phyloP scores from a whole-genome alignment of 1,140 invertebrate genomes.

The Drosophila albomicans region DNA sequence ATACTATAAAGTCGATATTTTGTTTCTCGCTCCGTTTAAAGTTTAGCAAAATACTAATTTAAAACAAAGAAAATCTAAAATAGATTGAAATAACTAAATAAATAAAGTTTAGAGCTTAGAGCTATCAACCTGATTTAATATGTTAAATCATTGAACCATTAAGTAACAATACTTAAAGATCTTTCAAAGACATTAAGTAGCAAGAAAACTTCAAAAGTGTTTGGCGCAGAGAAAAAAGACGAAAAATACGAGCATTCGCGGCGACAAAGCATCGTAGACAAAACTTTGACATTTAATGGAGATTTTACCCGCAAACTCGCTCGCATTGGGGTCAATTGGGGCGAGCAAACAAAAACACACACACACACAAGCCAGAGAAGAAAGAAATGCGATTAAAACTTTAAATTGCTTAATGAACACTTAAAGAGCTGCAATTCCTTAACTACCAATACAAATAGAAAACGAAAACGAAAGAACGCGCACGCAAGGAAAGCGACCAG shows the following conservation, averaged over 20 bases:
- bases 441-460: slow-evolving; percentile 34
- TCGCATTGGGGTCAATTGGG: not conserved
- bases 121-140: not conserved
- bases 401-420: slow-evolving; percentile 80
- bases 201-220: slow-evolving; percentile 1
- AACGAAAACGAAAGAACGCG: not conserved
- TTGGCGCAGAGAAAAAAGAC: not conserved
- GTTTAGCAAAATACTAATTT: not conserved
- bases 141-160: slow-evolving; percentile 1
- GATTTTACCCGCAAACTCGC: not conserved
- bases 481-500: slow-evolving; percentile 27
- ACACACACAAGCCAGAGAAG: slow-evolving; percentile 1
- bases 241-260: not conserved
- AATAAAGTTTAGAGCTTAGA: not conserved
- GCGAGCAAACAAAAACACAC: not conserved
- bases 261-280: not conserved
- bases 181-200: not conserved
- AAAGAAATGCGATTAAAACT: slow-evolving; percentile 54
- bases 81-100: too few relatives aligned
- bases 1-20: not conserved
- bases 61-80: too few relatives aligned
- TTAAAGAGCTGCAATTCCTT: slow-evolving; percentile 60
- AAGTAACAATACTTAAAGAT: not conserved
- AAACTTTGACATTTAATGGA: slow-evolving; percentile 35
- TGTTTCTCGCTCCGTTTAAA: not conserved